These are phyloP conservation scores for Drosophila bunnanda DNA, from an alignment of 2,888 invertebrate genomes.

Conservation along the genomic window DNA sequence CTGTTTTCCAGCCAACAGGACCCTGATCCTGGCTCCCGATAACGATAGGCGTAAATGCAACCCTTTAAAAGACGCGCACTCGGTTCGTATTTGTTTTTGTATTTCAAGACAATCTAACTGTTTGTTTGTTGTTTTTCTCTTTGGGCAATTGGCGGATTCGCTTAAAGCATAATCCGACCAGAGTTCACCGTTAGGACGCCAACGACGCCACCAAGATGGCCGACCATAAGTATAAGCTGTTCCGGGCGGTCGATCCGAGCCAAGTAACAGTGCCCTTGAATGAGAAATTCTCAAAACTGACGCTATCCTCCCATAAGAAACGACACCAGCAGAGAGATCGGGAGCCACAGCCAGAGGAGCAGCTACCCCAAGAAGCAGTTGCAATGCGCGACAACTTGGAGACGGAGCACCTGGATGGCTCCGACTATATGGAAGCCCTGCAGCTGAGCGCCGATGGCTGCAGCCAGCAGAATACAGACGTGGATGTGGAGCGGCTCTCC, in stretches of 20 bases:
- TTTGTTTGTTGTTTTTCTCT: background rate
- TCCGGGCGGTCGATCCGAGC: conserved; percentile 80
- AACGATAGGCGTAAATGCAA: background rate
- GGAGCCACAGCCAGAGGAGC: conserved; percentile 23
- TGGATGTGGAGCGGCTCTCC: conserved; percentile 67
- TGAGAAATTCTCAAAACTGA: conserved; percentile 82
- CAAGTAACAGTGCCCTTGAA: conserved; percentile 78
- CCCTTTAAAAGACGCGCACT: conserved; percentile 6
- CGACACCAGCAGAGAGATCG: conserved; percentile 11
- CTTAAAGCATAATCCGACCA: conserved; percentile 13
- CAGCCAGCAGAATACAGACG: conserved; percentile 40
- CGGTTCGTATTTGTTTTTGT: conserved; percentile 17
- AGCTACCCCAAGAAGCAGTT: conserved; percentile 40
- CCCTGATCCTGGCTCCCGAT: background rate
- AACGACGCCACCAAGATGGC: conserved; percentile 63
- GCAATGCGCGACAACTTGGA: conserved; percentile 35
- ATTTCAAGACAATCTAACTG: background rate
- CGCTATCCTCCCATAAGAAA: conserved; percentile 78
- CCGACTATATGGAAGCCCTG: conserved; percentile 78
- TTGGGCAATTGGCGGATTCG: conserved; percentile 16
- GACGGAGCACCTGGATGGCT: conserved; percentile 39
- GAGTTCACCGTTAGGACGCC: conserved; percentile 52
- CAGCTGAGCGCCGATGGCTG: conserved; percentile 65
- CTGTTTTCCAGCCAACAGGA: background rate
- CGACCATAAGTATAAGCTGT: conserved; percentile 76